phyloP scores from a whole-genome alignment of 1,140 invertebrate genomes.

The Grapholita molesta region DNA sequence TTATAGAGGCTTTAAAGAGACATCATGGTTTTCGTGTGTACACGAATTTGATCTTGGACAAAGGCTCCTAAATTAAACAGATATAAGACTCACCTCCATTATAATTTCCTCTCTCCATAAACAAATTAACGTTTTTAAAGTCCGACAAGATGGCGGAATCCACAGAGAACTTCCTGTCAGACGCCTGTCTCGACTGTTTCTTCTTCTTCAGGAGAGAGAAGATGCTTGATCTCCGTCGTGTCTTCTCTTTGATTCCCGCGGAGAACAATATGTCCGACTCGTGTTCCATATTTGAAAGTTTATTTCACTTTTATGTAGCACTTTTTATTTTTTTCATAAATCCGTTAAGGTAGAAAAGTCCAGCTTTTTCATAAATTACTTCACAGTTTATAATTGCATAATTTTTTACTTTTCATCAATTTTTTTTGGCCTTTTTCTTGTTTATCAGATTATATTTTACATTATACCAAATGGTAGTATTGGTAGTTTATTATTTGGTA shows the following conservation, averaged over 20 bases:
- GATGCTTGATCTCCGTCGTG: slow-evolving; percentile 53
- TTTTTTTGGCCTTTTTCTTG: background rate
- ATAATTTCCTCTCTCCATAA: slow-evolving; percentile 24
- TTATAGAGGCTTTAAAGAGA: too few species aligned
- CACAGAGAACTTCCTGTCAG: slow-evolving; percentile 59
- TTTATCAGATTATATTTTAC: too few species aligned
- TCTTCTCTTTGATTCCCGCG: slow-evolving; percentile 44
- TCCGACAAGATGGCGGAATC: slow-evolving; percentile 57
- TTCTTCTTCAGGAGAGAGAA: slow-evolving; percentile 54
- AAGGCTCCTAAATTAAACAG: too few species aligned
- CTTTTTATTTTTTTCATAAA: too few species aligned
- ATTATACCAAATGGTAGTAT: too few species aligned
- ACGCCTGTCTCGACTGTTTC: slow-evolving; percentile 54
- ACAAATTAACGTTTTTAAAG: slow-evolving; percentile 31
- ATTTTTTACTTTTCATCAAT: background rate
- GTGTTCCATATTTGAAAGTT: slow-evolving; percentile 36
- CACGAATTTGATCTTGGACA: too few species aligned
- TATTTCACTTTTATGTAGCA: too few species aligned
- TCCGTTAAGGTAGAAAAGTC: too few species aligned
- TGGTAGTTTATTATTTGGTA: too few species aligned
- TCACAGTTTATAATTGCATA: background rate
- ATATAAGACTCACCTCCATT: slow-evolving; percentile 52
- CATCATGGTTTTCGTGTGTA: too few species aligned
- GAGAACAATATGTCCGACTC: slow-evolving; percentile 30
- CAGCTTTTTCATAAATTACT: background rate